Conservation (phyloP, 2,888 invertebrate genomes). For the Drosophila macrothrix region DNA sequence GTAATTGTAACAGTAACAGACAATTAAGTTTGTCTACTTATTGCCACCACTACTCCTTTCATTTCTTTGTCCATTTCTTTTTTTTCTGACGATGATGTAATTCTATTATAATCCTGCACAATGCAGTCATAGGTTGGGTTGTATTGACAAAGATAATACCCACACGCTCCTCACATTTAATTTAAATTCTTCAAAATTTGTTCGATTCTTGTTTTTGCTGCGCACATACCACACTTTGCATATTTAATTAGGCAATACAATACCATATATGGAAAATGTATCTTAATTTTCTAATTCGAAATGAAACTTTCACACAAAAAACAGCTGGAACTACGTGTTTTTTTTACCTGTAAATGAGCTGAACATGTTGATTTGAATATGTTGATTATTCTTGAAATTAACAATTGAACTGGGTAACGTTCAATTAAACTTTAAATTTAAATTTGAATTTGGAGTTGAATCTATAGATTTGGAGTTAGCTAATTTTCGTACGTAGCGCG, state of each 20-base stretch:
- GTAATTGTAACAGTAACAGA: conserved; percentile 41
- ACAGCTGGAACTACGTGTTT: conserved; percentile 17
- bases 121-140: conserved; percentile 58
- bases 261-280: conserved; percentile 28
- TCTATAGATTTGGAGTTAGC: conserved; percentile 35
- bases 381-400: conserved; percentile 26
- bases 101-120: conserved; percentile 44
- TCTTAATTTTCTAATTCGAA: conserved; percentile 43
- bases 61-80: neutral
- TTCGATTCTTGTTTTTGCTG: conserved; percentile 5
- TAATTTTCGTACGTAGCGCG: conserved; percentile 62
- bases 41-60: conserved; percentile 24
- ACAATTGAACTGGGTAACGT: conserved; percentile 10
- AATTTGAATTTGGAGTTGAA: conserved; percentile 32
- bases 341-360: conserved; percentile 85
- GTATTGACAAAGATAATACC: neutral
- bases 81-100: conserved; percentile 61
- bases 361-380: conserved; percentile 79
- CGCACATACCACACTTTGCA: conserved; percentile 29
- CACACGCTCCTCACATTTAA: conserved; percentile 12
- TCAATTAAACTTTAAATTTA: conserved; percentile 22
- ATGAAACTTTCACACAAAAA: conserved; percentile 65
- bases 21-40: conserved; percentile 55
- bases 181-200: conserved; percentile 7
- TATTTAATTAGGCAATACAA: conserved; percentile 25